Conservation (phyloP, 1,140 invertebrate species). For the Bombus ignitus region DNA sequence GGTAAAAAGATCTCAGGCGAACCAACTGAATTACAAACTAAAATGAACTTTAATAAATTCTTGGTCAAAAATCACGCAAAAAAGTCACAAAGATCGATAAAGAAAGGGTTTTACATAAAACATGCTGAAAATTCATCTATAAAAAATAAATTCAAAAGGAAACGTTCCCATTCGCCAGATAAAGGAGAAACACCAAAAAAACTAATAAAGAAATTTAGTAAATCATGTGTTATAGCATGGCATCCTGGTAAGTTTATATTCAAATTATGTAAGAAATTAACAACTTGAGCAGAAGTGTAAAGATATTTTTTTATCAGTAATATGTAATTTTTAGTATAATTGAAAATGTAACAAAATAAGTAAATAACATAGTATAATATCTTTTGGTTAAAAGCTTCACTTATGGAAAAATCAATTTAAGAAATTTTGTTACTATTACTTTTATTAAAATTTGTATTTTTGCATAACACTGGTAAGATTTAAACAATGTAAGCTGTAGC, state of each 20-base stretch:
- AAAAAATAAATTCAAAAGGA: constrained; percentile 55
- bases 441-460: too few relatives aligned
- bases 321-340: neutral
- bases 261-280: neutral
- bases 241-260: constrained; percentile 53
- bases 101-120: constrained; percentile 46
- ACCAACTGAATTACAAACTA: constrained; percentile 5
- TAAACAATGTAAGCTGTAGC: neutral
- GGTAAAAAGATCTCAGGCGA: constrained; percentile 15
- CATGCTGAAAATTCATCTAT: constrained; percentile 33
- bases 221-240: constrained; percentile 54
- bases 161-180: constrained; percentile 64
- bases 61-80: constrained; percentile 29
- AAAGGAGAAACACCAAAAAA: constrained; percentile 60
- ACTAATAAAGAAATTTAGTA: constrained; percentile 62
- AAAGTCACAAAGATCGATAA: constrained; percentile 26
- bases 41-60: constrained; percentile 34
- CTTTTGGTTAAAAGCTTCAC: neutral
- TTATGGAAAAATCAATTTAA: too few relatives aligned
- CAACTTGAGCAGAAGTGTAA: neutral
- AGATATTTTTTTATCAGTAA: neutral
- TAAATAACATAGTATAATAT: too few relatives aligned
- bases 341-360: neutral
- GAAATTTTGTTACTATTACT: too few relatives aligned
- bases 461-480: neutral